Conservation (phyloP, 2,888 invertebrate species). For the Malthinus flaveolus region DNA sequence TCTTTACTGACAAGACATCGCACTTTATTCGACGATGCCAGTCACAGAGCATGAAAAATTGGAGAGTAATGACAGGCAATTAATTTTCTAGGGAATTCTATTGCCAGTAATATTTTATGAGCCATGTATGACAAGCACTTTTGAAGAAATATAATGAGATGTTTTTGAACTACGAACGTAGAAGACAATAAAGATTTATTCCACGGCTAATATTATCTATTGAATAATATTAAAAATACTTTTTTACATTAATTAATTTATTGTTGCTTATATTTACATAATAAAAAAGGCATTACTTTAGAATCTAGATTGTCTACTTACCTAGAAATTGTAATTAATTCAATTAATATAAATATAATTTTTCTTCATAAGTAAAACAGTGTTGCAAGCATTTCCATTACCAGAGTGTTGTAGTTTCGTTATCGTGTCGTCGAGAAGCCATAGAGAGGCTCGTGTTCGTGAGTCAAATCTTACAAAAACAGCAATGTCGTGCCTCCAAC, state of each 20-base stretch:
- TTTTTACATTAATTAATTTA: not conserved
- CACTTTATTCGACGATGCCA: slow-evolving; percentile 19
- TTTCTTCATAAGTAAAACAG: too few relatives aligned
- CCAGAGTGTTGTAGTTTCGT: too few relatives aligned
- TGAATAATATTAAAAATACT: not conserved
- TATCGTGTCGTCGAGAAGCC: too few relatives aligned
- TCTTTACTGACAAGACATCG: slow-evolving; percentile 11
- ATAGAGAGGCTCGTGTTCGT: too few relatives aligned
- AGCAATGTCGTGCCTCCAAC: too few relatives aligned
- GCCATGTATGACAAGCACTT: slow-evolving; percentile 28
- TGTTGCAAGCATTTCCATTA: too few relatives aligned
- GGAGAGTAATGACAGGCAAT: slow-evolving; percentile 34
- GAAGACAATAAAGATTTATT: slow-evolving; percentile 22
- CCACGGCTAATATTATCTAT: slow-evolving; percentile 17
- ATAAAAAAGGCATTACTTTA: too few relatives aligned
- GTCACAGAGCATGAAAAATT: slow-evolving; percentile 32
- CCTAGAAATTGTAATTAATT: too few relatives aligned
- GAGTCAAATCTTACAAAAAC: too few relatives aligned
- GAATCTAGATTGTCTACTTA: too few relatives aligned
- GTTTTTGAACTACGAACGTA: slow-evolving; percentile 26
- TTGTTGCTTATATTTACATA: too few relatives aligned
- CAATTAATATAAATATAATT: too few relatives aligned
- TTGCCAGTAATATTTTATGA: slow-evolving; percentile 30
- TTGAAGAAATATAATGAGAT: slow-evolving; percentile 28
- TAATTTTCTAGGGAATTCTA: slow-evolving; percentile 32